Base-by-base conservation (phyloP, 2,113 vertebrate genomes). In the Clupea harengus region DNA sequence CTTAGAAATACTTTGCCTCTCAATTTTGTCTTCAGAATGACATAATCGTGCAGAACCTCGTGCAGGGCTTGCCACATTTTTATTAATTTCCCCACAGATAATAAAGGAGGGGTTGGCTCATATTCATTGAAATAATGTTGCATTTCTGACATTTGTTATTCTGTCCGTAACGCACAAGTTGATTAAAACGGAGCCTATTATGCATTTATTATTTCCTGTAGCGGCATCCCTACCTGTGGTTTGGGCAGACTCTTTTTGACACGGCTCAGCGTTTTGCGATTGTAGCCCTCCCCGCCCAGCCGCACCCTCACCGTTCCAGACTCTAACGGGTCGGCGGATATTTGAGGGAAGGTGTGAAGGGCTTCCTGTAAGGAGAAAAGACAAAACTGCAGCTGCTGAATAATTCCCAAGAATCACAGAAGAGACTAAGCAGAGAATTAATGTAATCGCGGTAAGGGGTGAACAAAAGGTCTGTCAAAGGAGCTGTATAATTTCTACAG, bases 261-360 rank as follows among this genome's bases (percentile, higher is more conserved):
- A 88, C 97, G 95, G 94, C 97, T 98, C 90, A 98, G 96, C 0
- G 97, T 98, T 93, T 98, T 98, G 45, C 97, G 96, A 93, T 98
- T 98, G 92, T 98, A 98, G 81, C 96, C 96, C 8, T 97, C 96
- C 10, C 97, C 97, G 0, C 95, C 94, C 0, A 97, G 95, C 81
- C 95, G 95, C 86, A 97, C 94, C 91, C 94, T 95, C 88, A 97
- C 96, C 0, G 93, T 92, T 52, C 93, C 94, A 3, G 95, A 92
- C 32, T 97, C 97, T 89, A 95, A 90, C 11, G 95, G 90, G 81
- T 96, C 96, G 0, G 94, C 93, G 0, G 94, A 94, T 81, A 97
- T 94, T 93, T 97, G 96, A 22, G 97, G 96, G 87, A 96, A 97
- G 0, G 94, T 95, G 84, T 97, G 96, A 90, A 97, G 94, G 81